Conservation (phyloP, 2,113 vertebrate genomes). For the Amblyopsis rosae region DNA sequence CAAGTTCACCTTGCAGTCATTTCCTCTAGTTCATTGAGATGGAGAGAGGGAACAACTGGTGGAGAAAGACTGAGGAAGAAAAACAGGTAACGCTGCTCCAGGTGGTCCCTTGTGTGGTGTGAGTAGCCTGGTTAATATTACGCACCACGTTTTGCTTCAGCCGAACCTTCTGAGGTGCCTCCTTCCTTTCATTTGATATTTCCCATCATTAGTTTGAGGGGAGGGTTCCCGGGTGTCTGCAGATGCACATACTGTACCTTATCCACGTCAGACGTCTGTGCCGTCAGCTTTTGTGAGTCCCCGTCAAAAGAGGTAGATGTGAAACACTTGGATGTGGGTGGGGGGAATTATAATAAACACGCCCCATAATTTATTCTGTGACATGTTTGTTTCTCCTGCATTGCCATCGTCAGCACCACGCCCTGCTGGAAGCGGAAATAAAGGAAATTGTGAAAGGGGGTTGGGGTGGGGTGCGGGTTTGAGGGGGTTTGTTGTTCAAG, state of each 20-base stretch:
- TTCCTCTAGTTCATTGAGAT: constrained; percentile 34
- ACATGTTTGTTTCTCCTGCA: no score
- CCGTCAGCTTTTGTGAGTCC: no score
- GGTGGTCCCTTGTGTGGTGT: constrained; percentile 17
- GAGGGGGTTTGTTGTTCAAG: neutral
- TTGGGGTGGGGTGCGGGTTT: no score
- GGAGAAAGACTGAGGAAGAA: neutral
- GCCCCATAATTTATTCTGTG: no score
- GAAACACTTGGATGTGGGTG: no score
- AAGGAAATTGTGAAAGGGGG: neutral
- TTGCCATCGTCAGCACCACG: no score
- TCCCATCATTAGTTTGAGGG: neutral
- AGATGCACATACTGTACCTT: no score
- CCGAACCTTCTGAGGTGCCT: constrained; percentile 28
- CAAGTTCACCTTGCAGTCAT: constrained; percentile 44
- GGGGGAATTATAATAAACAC: no score
- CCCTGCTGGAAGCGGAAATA: neutral
- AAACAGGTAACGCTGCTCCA: neutral
- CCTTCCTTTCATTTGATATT: constrained; percentile 29
- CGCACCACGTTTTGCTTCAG: constrained; percentile 21
- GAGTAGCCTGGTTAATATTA: constrained; percentile 25
- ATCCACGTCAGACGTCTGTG: no score
- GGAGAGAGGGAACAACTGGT: neutral
- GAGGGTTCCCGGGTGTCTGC: no score
- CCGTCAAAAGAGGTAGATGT: no score